These are phyloP conservation scores for Hepsetus odoe DNA, from an alignment of 2,113 vertebrate genomes.

Conservation along the genomic window DNA sequence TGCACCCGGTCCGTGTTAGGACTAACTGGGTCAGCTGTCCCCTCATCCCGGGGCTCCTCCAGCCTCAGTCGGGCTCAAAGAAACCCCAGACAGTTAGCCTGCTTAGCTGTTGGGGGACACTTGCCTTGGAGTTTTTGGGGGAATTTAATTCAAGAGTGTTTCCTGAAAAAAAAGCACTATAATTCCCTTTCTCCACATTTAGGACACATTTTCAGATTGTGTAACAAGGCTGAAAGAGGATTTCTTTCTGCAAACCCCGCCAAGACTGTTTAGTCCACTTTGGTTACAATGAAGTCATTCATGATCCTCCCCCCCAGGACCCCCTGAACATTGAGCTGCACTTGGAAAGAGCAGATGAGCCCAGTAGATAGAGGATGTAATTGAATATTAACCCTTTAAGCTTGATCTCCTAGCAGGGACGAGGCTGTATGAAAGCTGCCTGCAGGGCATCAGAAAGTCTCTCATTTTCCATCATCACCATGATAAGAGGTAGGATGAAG, in stretches of 20 bases:
- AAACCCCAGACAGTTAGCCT: background rate
- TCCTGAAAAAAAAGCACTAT: background rate
- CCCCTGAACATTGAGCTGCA: background rate
- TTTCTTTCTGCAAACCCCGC: constrained; percentile 31
- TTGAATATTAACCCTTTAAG: constrained; percentile 17
- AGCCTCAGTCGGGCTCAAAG: background rate
- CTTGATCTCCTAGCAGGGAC: background rate
- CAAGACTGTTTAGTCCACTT: constrained; percentile 31
- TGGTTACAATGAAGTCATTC: constrained; percentile 45
- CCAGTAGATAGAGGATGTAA: constrained; percentile 8
- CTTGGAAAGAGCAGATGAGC: background rate
- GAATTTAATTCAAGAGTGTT: background rate
- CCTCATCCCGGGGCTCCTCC: background rate
- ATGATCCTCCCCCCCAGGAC: constrained; percentile 4
- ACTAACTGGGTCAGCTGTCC: constrained; percentile 1
- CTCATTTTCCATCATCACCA: background rate
- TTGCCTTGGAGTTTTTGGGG: background rate
- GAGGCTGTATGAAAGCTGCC: background rate
- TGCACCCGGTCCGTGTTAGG: background rate
- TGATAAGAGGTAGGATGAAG: background rate
- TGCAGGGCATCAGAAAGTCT: constrained; percentile 1
- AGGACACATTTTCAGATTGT: background rate
- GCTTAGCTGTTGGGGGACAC: background rate
- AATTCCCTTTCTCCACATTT: no score
- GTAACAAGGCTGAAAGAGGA: constrained; percentile 27